A percentile compares a stretch with the other conserved stretches of the same genome.
Evolutionary conservation across 1,140 invertebrate species (phyloP).

Genomic region (Saccostrea cuccullata): DNA sequence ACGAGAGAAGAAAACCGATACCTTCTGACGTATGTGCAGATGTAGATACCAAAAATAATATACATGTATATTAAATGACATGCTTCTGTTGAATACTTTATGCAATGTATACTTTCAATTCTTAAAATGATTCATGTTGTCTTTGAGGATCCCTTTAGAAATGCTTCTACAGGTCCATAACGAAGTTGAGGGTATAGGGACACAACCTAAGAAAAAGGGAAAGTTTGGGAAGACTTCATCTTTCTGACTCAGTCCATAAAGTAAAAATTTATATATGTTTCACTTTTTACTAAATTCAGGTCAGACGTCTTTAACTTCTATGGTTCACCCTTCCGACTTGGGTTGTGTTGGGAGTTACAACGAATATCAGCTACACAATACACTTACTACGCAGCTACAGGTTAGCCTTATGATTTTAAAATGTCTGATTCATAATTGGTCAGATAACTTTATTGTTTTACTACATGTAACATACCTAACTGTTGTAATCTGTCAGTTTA

Average conservation of each 20-base stretch:
- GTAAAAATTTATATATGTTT: too few species aligned
- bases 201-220: too few species aligned
- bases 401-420: neutral
- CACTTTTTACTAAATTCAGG: neutral
- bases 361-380: neutral
- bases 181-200: neutral
- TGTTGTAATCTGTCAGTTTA: too few species aligned
- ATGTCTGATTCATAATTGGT: neutral
- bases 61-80: neutral
- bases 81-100: neutral
- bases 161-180: too few species aligned
- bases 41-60: neutral
- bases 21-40: neutral
- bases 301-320: conserved; percentile 17
- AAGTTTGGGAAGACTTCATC: neutral
- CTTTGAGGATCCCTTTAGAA: neutral
- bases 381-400: neutral
- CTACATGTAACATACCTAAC: too few species aligned
- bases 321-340: neutral
- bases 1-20: neutral
- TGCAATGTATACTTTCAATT: neutral
- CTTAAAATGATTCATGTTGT: neutral
- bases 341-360: neutral
- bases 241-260: too few species aligned
- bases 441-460: too few species aligned